Conservation (phyloP, 2,888 invertebrate genomes). For the Andrena minutula region DNA sequence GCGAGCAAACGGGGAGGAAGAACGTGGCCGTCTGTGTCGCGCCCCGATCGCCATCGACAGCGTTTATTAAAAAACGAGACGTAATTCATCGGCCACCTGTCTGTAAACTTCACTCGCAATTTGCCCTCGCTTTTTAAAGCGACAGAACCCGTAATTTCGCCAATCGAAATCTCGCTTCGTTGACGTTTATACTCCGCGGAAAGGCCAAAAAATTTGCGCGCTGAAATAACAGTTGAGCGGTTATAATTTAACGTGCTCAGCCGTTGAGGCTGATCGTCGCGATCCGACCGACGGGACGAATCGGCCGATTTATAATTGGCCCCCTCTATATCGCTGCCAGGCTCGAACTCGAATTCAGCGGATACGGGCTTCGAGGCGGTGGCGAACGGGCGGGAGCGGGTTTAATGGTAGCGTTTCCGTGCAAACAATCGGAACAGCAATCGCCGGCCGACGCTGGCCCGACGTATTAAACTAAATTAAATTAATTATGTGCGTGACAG, state of each 20-base stretch:
- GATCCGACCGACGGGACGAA: conserved; percentile 8
- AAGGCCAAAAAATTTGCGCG: neutral
- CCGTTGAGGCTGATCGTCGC: conserved; percentile 12
- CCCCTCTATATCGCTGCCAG: neutral
- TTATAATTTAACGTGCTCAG: conserved; percentile 24
- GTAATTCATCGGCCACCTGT: neutral
- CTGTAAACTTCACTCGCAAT: conserved; percentile 5
- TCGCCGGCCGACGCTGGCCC: conserved; percentile 77
- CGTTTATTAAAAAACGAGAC: conserved; percentile 18
- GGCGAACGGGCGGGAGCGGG: conserved; percentile 53
- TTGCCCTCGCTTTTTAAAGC: neutral
- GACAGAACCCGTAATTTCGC: neutral
- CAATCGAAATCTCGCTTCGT: neutral
- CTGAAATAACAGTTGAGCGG: conserved; percentile 1
- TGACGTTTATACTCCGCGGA: neutral
- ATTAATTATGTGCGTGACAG: conserved; percentile 85
- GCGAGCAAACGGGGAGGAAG: neutral
- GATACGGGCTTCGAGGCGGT: conserved; percentile 66
- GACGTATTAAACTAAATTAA: conserved; percentile 84
- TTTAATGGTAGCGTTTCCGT: conserved; percentile 80
- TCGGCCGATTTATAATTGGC: conserved; percentile 54
- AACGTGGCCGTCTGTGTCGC: neutral
- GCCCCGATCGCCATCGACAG: neutral
- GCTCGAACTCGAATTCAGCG: conserved; percentile 40
- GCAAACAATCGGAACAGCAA: conserved; percentile 82